Base-by-base conservation (phyloP, 2,113 vertebrate genomes). In the Nibea albiflora region DNA sequence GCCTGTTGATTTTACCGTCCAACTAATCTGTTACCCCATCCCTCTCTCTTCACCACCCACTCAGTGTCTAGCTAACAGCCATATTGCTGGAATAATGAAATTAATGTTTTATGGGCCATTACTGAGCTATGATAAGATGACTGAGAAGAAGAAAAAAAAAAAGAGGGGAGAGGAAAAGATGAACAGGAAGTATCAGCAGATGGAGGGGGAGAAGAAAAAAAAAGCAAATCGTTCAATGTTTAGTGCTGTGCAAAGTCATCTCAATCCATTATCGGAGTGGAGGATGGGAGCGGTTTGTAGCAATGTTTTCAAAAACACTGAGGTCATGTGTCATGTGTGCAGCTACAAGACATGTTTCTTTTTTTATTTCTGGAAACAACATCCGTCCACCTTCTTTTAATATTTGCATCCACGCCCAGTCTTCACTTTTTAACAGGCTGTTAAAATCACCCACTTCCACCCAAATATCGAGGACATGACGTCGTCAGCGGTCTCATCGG, bases 61-160 rank as follows among this genome's bases (percentile, higher is more conserved):
- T 64, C 78, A 24, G 61, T 60, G 67, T 78, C 74, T 58, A 50
- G 76, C 88, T 90, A 76, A 85, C 85, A 85, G 85, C 85, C 80
- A 47, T 83, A 75, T 76, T 86, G 81, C 79, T 83, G 83, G 73
- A 86, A 91, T 91, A 92, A 92, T 92, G 85, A 93, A 90, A 90
- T 93, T 63, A 90, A 92, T 93, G 89, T 90, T 94, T 94, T 91
- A 93, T 93, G 87, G 90, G 67, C 89, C 90, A 92, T 95, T 93
- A 90, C 87, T 78, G 78, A 28, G 73, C 76, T 46, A 9, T 72
- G 88, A 91, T 86, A 81, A 85, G 83, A 92, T 77, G 47, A 75
- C 78, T 74, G 76, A 53, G 82, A 61, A 39, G 74, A 76, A n/a
- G n/a, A 79, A 15, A 39, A 67, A 85, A 44, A 78, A 78, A 80